Base-by-base conservation (phyloP, 2,113 vertebrate species). In the Notothenia coriiceps region DNA sequence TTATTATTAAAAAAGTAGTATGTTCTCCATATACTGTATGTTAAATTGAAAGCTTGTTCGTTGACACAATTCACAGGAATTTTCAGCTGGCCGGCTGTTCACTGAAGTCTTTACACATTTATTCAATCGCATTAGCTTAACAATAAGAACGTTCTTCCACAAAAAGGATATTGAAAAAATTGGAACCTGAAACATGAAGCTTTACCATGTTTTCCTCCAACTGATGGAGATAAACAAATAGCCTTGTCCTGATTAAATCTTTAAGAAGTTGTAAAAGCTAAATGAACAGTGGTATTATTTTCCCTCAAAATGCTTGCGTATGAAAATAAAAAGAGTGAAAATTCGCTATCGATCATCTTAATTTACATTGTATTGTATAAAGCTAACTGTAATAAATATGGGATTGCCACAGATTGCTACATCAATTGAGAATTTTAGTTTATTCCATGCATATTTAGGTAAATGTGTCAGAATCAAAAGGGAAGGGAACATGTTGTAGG, bases 381-480 rank as follows among this genome's bases (percentile, higher is more conserved):
- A 4, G 25, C 25, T 66, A 70, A 78, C 59, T 85, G 76, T 66
- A 67, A 84, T 91, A 83, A 69, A 79, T 49, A 91, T 88, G 82
- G 66, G 47, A 65, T 70, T 86, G 91, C 89, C 77, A 80, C 85
- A 90, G 83, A 91, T 91, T 91, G 79, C 88, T 88, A 84, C 86
- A 91, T 70, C 89, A 84, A 93, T 77, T 90, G 79, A 84, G 55
- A 70, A 69, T 82, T 67, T 69, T 3, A 12, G 0, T 79, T 9
- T 55, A 69, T 82, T 67, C 56, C 63, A 74, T 79, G 25, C 22
- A 54, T 20, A 66, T 79, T 64, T 43, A 20, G 14, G 10, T 49
- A 54, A 76, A 80, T 84, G 54, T 80, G 29, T 46, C 47, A 70
- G 33, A 65, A 76, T 65, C 43, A 63, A 51, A 74, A 73, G 67